Evolutionary conservation across 2,797 vertebrate genomes (phyloP).

Genomic region (Sebastes itinus): DNA sequence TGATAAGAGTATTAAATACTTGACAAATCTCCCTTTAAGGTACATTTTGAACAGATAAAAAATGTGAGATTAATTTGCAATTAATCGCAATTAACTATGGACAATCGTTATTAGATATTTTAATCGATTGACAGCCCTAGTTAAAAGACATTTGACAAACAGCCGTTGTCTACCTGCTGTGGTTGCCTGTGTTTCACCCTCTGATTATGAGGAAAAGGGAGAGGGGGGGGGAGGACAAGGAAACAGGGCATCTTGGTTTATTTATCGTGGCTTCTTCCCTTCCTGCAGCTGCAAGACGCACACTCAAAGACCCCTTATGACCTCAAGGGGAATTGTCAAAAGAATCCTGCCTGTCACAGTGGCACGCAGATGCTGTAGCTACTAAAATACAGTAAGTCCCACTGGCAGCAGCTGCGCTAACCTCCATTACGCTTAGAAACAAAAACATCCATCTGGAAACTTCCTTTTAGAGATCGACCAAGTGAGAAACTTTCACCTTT

Average conservation of each 20-base stretch:
- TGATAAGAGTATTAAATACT: too few species aligned
- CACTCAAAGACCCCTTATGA: slow-evolving; percentile 12
- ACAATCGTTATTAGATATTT: too few species aligned
- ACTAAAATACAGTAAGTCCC: neutral
- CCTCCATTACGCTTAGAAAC: neutral
- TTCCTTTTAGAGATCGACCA: neutral
- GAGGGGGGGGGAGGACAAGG: neutral
- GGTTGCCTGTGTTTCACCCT: slow-evolving; percentile 15
- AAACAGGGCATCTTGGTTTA: slow-evolving; percentile 44
- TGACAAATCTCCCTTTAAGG: too few species aligned
- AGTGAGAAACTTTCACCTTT: neutral
- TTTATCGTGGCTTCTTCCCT: slow-evolving; percentile 32
- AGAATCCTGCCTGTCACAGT: slow-evolving; percentile 9
- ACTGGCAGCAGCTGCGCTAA: slow-evolving; percentile 14
- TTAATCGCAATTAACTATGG: too few species aligned
- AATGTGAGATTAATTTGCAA: too few species aligned
- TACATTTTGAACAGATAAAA: too few species aligned
- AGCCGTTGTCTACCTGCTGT: neutral
- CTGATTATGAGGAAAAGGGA: slow-evolving; percentile 27
- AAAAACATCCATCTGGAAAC: slow-evolving; percentile 1
- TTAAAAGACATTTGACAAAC: neutral
- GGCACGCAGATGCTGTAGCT: slow-evolving; percentile 8
- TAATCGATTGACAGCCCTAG: too few species aligned
- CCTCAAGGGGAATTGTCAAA: slow-evolving; percentile 8
- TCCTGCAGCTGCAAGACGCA: slow-evolving; percentile 39